phyloP scores from a whole-genome alignment of 2,888 invertebrate species.

The Chalcosyrphus nemorum region DNA sequence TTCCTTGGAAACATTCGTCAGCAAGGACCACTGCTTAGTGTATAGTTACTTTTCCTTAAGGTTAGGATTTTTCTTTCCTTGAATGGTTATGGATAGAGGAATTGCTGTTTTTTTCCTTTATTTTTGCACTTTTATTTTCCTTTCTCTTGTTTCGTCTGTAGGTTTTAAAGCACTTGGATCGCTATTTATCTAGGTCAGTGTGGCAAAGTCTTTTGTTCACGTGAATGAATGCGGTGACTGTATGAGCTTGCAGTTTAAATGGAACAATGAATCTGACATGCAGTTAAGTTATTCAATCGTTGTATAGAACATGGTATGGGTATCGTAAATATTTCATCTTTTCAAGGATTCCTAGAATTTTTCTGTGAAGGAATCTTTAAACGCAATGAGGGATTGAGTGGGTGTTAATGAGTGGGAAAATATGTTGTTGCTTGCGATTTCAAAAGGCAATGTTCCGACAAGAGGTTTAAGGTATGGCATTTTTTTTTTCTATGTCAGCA shows the following conservation, averaged over 20 bases:
- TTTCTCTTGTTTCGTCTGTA: constrained; percentile 8
- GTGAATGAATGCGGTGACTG: background rate
- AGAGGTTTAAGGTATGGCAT: too few species aligned
- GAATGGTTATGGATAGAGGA: background rate
- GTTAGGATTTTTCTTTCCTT: constrained; percentile 29
- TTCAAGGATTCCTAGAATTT: background rate
- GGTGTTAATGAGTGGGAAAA: background rate
- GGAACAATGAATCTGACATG: background rate
- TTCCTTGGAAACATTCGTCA: constrained; percentile 9
- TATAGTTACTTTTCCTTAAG: constrained; percentile 4
- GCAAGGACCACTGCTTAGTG: constrained; percentile 1
- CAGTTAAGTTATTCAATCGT: constrained; percentile 4
- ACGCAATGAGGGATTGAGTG: background rate
- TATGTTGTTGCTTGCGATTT: too few species aligned
- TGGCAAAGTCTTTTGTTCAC: constrained; percentile 16
- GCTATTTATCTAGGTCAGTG: constrained; percentile 51
- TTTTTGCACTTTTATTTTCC: background rate
- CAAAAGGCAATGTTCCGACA: too few species aligned
- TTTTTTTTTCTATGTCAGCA: too few species aligned
- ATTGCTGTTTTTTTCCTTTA: background rate
- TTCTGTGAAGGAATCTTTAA: background rate
- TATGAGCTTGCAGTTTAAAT: background rate
- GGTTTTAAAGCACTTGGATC: constrained; percentile 30
- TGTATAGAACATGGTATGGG: background rate
- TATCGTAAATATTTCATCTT: background rate